Conservation (phyloP, 2,888 invertebrate species). For the Venusia cambrica region DNA sequence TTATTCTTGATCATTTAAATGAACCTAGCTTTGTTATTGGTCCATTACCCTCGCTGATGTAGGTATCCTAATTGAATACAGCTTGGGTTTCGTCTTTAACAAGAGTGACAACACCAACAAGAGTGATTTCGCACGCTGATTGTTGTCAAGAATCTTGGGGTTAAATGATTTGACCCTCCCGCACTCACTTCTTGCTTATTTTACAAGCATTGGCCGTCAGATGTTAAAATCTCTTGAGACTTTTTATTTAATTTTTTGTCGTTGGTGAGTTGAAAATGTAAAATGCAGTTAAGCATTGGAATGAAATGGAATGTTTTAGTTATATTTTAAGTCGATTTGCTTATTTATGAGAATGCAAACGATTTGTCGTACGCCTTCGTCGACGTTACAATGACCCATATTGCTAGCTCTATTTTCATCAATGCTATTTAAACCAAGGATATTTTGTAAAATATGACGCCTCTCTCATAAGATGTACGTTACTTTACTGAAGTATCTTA, state of each 20-base stretch:
- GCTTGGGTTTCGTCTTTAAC: slow-evolving; percentile 65
- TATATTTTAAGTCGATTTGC: no score
- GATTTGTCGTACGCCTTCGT: slow-evolving; percentile 39
- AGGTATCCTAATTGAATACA: slow-evolving; percentile 59
- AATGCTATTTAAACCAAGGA: slow-evolving; percentile 33
- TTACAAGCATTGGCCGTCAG: slow-evolving; percentile 34
- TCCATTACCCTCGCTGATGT: slow-evolving; percentile 49
- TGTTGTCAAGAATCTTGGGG: slow-evolving; percentile 65
- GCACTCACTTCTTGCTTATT: slow-evolving; percentile 40
- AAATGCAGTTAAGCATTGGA: no score
- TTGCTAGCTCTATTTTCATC: slow-evolving; percentile 23
- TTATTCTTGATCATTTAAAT: slow-evolving; percentile 31
- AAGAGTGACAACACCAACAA: slow-evolving; percentile 59
- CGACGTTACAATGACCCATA: slow-evolving; percentile 32
- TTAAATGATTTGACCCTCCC: slow-evolving; percentile 65
- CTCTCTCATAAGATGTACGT: slow-evolving; percentile 35
- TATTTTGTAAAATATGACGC: slow-evolving; percentile 25
- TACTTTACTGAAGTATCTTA: slow-evolving; percentile 51
- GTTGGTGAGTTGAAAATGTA: no score
- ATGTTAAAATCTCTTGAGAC: no score
- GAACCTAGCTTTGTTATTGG: slow-evolving; percentile 32
- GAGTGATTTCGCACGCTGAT: slow-evolving; percentile 74
- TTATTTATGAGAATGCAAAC: slow-evolving; percentile 45
- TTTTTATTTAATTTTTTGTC: no score
- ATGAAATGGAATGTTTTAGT: no score